These are phyloP conservation scores for Lepidonotus clava DNA, from an alignment of 2,888 invertebrate genomes.

Conservation along the genomic window DNA sequence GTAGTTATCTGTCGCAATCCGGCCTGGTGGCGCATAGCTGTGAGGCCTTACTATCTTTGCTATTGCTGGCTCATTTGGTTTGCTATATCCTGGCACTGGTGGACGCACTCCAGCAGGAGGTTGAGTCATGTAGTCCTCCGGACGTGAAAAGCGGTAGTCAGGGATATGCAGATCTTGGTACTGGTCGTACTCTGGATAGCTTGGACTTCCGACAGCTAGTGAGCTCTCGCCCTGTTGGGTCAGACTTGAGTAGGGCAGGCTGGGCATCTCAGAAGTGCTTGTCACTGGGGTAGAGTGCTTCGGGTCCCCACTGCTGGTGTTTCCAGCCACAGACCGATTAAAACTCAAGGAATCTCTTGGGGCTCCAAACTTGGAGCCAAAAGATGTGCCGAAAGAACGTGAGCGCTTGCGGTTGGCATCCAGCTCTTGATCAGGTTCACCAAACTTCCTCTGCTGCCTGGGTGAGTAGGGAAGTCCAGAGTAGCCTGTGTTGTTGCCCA, in stretches of 20 bases:
- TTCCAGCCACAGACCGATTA: neutral
- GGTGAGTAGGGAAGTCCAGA: constrained; percentile 32
- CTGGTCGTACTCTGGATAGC: constrained; percentile 23
- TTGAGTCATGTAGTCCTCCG: neutral
- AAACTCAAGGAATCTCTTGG: constrained; percentile 7
- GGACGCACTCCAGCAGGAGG: no score
- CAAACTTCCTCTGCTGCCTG: constrained; percentile 1
- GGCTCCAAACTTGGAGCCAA: neutral
- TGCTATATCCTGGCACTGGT: no score
- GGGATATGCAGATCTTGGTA: constrained; percentile 21
- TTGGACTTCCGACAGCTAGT: neutral
- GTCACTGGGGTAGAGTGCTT: constrained; percentile 34
- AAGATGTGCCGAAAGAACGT: constrained; percentile 1
- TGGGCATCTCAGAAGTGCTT: constrained; percentile 33
- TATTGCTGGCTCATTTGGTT: no score
- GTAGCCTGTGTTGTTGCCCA: constrained; percentile 7
- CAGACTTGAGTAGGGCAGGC: constrained; percentile 41
- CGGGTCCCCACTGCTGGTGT: neutral
- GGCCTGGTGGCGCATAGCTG: constrained; percentile 28
- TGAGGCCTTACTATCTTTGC: no score
- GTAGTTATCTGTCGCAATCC: neutral
- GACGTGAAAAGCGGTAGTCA: constrained; percentile 34
- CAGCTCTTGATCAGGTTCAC: neutral
- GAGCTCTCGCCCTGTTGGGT: constrained; percentile 38
- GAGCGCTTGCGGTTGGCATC: neutral